These are phyloP conservation scores for Campopleginae sp. DNA, from an alignment of 2,888 invertebrate genomes.

Conservation along the genomic window DNA sequence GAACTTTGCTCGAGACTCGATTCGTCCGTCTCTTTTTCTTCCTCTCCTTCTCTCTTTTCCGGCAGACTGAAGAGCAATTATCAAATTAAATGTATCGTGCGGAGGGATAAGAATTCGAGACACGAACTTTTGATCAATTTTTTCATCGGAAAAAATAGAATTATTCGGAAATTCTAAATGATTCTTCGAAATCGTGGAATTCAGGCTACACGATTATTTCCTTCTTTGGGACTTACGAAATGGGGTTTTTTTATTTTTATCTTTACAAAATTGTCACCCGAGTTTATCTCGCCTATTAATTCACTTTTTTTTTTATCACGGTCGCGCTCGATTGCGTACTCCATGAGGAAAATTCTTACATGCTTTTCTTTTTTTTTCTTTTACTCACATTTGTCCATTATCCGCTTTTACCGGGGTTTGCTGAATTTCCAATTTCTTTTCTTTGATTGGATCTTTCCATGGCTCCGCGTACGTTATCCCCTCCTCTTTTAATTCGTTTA, in stretches of 20 bases:
- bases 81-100: background rate
- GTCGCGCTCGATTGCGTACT: background rate
- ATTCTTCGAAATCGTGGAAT: background rate
- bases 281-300: background rate
- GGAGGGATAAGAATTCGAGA: background rate
- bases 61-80: conserved; percentile 48
- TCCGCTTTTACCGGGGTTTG: conserved; percentile 52
- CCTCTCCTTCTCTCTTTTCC: conserved; percentile 69
- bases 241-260: background rate
- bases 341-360: background rate
- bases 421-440: conserved; percentile 53
- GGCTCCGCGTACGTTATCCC: conserved; percentile 89
- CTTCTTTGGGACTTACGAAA: background rate
- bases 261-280: background rate
- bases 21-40: conserved; percentile 66
- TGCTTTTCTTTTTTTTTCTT: background rate
- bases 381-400: conserved; percentile 60
- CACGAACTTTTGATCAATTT: background rate
- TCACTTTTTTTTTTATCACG: background rate
- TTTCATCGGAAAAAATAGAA: background rate
- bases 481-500: conserved; percentile 90
- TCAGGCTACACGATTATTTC: background rate
- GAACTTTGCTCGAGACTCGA: conserved; percentile 63
- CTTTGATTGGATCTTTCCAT: conserved; percentile 85
- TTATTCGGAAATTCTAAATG: background rate